Evolutionary conservation across 2,113 vertebrate species (phyloP), one percentile per base, ranked within the genome.

Genomic region (Forbesichthys papilliferus): DNA sequence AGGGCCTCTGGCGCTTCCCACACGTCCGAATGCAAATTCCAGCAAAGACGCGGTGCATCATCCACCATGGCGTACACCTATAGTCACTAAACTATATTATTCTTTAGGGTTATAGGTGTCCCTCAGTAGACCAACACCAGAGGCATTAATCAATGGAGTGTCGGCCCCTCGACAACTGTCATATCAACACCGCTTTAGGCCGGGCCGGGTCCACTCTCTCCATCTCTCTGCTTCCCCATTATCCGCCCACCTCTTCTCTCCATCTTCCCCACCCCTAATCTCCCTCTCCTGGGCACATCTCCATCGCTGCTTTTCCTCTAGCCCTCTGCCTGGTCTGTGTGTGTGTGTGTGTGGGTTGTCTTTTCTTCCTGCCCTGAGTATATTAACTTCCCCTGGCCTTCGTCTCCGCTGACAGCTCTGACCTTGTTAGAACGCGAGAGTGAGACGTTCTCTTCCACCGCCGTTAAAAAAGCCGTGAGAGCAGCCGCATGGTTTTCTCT

Each of bases 351-450:
- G 83, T 89, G 80, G 74, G 78, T 91, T 87, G 78, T 66, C 59
- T 79, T 79, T 89, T 88, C 79, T 84, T 82, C 74, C 74, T 75
- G 72, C 78, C 72, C 78, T 64, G 72, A 74, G 84, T 88, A 79
- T 78, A 85, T 88, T 84, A 87, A 74, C 65, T 69, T 64, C 69
- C 61, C 60, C 20, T 80, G 20, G 82, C 81, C 83, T 87, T 78
- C 79, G 81, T 86, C 83, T 81, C 78, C 79, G 57, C 80, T 77
- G 86, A 85, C 89, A 89, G 86, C 78, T 79, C 51, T 81, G 85
- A 91, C 90, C 89, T 91, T 90, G 90, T 90, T 89, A 86, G 84
- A 84, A 74, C 80, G 67, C 42, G 66, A 86, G 84, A 90, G 83
- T 84, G 75, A 90, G 86, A 90, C 71, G 66, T 89, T 87, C 84